Conservation (phyloP, 2,888 invertebrate genomes). For the Campoplex nolae region DNA sequence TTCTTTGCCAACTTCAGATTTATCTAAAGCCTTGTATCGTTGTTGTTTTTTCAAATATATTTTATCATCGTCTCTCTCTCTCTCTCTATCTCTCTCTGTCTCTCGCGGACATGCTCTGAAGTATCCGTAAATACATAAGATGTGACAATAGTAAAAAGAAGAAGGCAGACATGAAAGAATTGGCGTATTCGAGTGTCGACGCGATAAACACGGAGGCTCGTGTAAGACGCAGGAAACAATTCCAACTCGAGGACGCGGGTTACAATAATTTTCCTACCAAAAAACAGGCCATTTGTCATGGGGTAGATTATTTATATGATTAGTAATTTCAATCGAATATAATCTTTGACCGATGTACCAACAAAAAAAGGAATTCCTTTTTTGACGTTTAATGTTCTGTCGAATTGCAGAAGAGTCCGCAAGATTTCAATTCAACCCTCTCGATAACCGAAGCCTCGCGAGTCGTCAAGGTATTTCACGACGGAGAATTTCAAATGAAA, state of each 20-base stretch:
- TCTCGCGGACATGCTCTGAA: conserved; percentile 9
- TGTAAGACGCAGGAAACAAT: conserved; percentile 64
- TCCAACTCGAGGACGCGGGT: conserved; percentile 37
- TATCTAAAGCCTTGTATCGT: conserved; percentile 33
- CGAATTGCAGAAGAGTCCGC: conserved; percentile 84
- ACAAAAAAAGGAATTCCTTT: neutral
- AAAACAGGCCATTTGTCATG: conserved; percentile 25
- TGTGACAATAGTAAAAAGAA: conserved; percentile 15
- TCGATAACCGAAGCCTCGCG: conserved; percentile 84
- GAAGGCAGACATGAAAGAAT: conserved; percentile 52
- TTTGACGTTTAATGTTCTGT: conserved; percentile 40
- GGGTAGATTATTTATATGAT: conserved; percentile 23
- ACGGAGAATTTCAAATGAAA: neutral
- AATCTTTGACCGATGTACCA: neutral
- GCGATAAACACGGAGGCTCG: conserved; percentile 56
- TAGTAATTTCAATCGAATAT: neutral
- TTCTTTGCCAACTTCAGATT: conserved; percentile 45
- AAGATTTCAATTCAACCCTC: conserved; percentile 84
- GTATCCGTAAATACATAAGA: conserved; percentile 34
- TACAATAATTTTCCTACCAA: conserved; percentile 24
- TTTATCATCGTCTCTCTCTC: conserved; percentile 22
- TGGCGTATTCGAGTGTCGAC: conserved; percentile 50
- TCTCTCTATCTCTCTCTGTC: neutral
- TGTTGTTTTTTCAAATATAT: conserved; percentile 13
- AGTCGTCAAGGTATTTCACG: conserved; percentile 82